Evolutionary conservation across 64 coral and sea anemone genomes (phyloP), one percentile per base, ranked within the genome.

Genomic region (Pocillopora verrucosa): DNA sequence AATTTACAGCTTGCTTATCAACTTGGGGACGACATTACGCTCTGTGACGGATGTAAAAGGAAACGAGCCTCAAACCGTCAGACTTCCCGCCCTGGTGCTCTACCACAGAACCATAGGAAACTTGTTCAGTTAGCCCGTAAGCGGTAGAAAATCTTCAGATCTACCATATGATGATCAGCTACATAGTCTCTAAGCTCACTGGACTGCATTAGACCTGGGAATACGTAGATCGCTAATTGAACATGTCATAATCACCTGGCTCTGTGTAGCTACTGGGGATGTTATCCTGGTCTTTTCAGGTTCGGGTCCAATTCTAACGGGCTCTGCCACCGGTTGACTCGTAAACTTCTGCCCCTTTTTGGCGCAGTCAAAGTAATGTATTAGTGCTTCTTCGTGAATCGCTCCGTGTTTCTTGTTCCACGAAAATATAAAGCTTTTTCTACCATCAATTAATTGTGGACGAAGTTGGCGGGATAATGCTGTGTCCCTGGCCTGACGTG

Each of bases 361-460:
- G 10, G 11, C 65, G 16, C 74, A 34, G 76, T 90, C 77, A 22
- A 94, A 76, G 36, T 80, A 94, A 65, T 86, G 87, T 36, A 58
- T 1, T 2, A 94, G 30, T 9, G 93, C 93, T 24, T 91, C 88
- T 45, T 94, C 76, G 59, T 94, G 93, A 61, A 94, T 91, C 4
- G 72, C 35, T 37, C 84, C 37, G 76, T 94, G 92, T 24, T 87
- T 62, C 11, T 90, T 59, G 20, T 95, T 61, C 94, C 94, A 95
- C 10, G 94, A 95, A 35, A 95, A 89, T 17, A 95, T 92, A 20
- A 95, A 92, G 34, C 94, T 78, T 61, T 86, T 82, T 10, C 67
- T 60, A 41, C 93, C 93, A 81, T 94, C 84, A 13, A 91, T 3
- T 58, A 80, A 87, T 30, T 91, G 83, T 36, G 72, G 34, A 9